These are phyloP conservation scores for Ichneumoninae sp. DNA, from an alignment of 2,888 invertebrate species.

Conservation along the genomic window DNA sequence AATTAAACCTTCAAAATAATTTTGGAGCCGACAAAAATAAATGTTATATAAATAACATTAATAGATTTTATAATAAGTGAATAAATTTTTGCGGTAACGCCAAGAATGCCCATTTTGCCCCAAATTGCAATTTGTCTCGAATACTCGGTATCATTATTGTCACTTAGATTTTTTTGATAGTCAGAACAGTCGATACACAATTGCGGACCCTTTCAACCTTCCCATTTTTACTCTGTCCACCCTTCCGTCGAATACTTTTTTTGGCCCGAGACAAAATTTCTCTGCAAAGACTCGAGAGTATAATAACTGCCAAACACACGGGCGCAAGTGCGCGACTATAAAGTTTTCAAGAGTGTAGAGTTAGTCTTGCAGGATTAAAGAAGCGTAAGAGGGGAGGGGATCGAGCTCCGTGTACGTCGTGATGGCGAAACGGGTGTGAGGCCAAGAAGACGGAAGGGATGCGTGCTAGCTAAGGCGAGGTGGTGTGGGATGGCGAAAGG, in stretches of 20 bases:
- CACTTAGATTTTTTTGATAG: no score
- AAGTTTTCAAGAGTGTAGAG: background rate
- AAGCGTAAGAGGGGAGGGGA: slow-evolving; percentile 23
- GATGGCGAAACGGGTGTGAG: slow-evolving; percentile 1
- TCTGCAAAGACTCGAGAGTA: background rate
- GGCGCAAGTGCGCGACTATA: background rate
- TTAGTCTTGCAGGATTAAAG: background rate
- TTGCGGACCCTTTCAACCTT: no score
- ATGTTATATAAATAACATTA: no score
- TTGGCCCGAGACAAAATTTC: background rate
- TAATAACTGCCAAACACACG: background rate
- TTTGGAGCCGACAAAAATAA: no score
- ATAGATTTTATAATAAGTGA: no score
- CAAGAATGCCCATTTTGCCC: no score
- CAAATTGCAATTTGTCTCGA: no score
- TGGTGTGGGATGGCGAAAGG: slow-evolving; percentile 7
- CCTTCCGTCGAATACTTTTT: background rate
- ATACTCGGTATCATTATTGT: no score
- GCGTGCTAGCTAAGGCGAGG: slow-evolving; percentile 48
- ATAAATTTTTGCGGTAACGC: no score
- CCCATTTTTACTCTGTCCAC: no score
- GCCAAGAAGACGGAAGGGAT: slow-evolving; percentile 37
- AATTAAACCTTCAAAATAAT: no score
- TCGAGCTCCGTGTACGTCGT: slow-evolving; percentile 8
- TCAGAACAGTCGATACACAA: no score